phyloP scores from a whole-genome alignment of 2,888 invertebrate species.

The Miltochrista miniata region DNA sequence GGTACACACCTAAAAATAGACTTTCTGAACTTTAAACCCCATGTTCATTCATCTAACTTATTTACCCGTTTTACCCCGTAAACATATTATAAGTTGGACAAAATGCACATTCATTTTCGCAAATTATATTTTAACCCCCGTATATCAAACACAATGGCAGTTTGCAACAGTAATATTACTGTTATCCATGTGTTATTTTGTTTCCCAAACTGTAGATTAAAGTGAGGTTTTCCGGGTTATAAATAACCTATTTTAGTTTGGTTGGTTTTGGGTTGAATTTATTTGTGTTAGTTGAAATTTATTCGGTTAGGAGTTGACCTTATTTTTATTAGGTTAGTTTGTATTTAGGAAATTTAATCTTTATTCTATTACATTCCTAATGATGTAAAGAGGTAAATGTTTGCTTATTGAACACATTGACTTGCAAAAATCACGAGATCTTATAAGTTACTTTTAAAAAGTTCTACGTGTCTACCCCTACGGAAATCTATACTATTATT shows the following conservation, averaged over 20 bases:
- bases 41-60: too few species aligned
- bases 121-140: constrained; percentile 24
- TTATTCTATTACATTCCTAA: too few species aligned
- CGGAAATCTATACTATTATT: too few species aligned
- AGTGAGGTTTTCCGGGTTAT: constrained; percentile 29
- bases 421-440: too few species aligned
- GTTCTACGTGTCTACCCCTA: too few species aligned
- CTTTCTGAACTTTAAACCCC: too few species aligned
- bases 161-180: constrained; percentile 28
- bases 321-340: neutral
- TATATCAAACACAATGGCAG: constrained; percentile 29
- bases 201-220: constrained; percentile 33
- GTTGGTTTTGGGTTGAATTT: constrained; percentile 20
- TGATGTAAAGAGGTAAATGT: too few species aligned
- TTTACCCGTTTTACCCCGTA: too few species aligned
- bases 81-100: constrained; percentile 9
- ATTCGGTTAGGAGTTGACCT: neutral
- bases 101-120: constrained; percentile 20
- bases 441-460: too few species aligned
- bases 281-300: constrained; percentile 9
- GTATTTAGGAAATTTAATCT: too few species aligned
- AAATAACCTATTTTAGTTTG: constrained; percentile 32
- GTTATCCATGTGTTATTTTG: constrained; percentile 12
- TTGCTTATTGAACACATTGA: too few species aligned
- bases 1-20: too few species aligned